phyloP scores from a whole-genome alignment of 2,888 invertebrate genomes.

The Xylota sylvarum region DNA sequence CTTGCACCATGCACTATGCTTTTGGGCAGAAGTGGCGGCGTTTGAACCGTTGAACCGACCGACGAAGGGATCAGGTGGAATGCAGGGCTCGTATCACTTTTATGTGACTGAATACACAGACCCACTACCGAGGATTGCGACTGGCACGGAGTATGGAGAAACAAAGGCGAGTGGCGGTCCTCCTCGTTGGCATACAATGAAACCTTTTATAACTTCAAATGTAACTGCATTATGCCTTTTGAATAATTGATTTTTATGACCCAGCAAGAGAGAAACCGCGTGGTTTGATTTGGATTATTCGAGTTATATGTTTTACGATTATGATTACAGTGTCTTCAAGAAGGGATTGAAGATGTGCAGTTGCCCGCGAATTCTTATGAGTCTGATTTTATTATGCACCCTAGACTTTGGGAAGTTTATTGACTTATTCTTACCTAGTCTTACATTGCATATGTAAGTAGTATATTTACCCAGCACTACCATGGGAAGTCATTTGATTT shows the following conservation, averaged over 20 bases:
- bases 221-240: conserved; percentile 61
- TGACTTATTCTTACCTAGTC: too few relatives aligned
- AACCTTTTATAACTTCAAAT: conserved; percentile 52
- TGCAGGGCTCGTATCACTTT: conserved; percentile 43
- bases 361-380: not conserved
- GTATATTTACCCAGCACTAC: too few relatives aligned
- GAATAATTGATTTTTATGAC: conserved; percentile 63
- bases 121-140: not conserved
- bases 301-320: conserved; percentile 26
- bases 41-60: conserved; percentile 36
- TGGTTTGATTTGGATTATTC: conserved; percentile 35
- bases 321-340: conserved; percentile 2
- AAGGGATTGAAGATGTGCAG: not conserved
- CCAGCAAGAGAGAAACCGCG: not conserved
- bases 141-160: not conserved
- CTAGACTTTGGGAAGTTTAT: not conserved
- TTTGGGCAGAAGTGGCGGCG: conserved; percentile 13
- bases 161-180: conserved; percentile 25
- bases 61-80: conserved; percentile 46
- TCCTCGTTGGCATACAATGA: conserved; percentile 41
- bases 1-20: not conserved
- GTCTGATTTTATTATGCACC: not conserved
- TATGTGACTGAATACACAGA: conserved; percentile 19
- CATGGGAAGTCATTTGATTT: too few relatives aligned
- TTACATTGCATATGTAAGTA: too few relatives aligned